Evolutionary conservation across 1,140 invertebrate genomes (phyloP), one percentile per base, ranked within the genome.

Genomic region (Pseudobourletiella spinata): DNA sequence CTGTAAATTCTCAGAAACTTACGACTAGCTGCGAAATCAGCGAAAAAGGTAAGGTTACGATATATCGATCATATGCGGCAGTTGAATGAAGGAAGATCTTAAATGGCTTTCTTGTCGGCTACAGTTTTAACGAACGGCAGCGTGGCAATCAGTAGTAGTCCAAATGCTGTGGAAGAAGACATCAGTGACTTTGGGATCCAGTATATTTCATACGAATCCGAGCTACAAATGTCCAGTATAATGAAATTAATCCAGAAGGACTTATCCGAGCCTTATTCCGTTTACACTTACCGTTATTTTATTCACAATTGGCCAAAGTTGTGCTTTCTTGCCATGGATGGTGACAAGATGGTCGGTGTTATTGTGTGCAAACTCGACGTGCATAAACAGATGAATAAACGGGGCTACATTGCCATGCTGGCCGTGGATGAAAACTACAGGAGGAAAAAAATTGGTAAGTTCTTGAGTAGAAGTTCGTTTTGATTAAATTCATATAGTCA

Each of bases 241-340:
- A 98, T 98, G 91, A 86, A 88, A 80, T 84, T 98, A 72, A 99
- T 99, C 74, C 94, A 97, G 74, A 96, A 95, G 76, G 96, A 98
- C 80, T 81, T 99, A 66, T 98, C 95, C 64, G 96, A 99, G 83
- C 96, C 96, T 28, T 99, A 99, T 80, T 98, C 95, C 63, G 98
- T 99, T 79, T 99, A 99, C 77, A 99, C 96, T 35, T 99, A 99
- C 82, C 86, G 96, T 80, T 99, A 99, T 83, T 99, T 99, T 81
- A 98, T 99, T 76, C 93, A 98, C 76, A 98, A 99, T 78, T 99
- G 96, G 96, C 96, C 96, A 75, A 92, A 98, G 79, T 79, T 99
- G 61, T 98, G 95, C 78, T 96, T 97, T 79, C 80, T 99, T 79
- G 89, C 90, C 68, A 88, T 89, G 81, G 83, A 90, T 78, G 83